A percentile compares a stretch with the other conserved stretches of the same genome.
phyloP scores from a whole-genome alignment of 2,888 invertebrate genomes.

The Dolichopus griseipennis region DNA sequence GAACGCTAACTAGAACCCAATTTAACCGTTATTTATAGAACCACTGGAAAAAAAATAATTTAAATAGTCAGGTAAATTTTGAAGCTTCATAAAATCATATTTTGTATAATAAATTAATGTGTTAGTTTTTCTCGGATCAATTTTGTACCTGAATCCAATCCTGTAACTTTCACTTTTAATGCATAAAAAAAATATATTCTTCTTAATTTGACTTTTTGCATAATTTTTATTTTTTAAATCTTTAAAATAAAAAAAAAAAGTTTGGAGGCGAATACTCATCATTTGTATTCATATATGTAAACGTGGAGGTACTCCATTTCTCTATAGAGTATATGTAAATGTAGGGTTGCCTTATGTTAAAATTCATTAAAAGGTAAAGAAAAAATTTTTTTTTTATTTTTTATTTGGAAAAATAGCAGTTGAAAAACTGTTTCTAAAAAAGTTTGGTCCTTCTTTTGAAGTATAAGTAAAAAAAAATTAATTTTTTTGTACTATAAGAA shows the following conservation, averaged over 20 bases:
- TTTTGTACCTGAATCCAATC: too few relatives aligned
- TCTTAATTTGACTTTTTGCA: neutral
- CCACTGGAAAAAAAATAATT: too few relatives aligned
- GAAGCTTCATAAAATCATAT: too few relatives aligned
- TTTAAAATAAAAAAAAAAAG: neutral
- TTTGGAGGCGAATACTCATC: neutral
- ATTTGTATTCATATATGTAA: too few relatives aligned
- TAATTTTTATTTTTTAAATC: neutral
- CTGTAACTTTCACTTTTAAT: too few relatives aligned
- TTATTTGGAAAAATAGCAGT: neutral
- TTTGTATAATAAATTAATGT: too few relatives aligned
- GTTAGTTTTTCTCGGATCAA: too few relatives aligned
- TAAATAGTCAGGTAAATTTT: too few relatives aligned
- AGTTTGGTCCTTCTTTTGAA: constrained; percentile 2
- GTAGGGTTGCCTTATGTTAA: neutral
- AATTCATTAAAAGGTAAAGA: neutral
- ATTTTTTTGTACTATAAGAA: neutral
- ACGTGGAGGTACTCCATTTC: neutral
- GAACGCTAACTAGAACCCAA: too few relatives aligned
- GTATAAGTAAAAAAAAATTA: neutral
- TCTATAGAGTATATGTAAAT: neutral
- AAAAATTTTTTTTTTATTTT: neutral
- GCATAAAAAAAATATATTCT: too few relatives aligned
- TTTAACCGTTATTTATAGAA: too few relatives aligned
- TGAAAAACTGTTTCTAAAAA: neutral